phyloP scores from a whole-genome alignment of 2,888 invertebrate genomes.

The Trichacis sp. region DNA sequence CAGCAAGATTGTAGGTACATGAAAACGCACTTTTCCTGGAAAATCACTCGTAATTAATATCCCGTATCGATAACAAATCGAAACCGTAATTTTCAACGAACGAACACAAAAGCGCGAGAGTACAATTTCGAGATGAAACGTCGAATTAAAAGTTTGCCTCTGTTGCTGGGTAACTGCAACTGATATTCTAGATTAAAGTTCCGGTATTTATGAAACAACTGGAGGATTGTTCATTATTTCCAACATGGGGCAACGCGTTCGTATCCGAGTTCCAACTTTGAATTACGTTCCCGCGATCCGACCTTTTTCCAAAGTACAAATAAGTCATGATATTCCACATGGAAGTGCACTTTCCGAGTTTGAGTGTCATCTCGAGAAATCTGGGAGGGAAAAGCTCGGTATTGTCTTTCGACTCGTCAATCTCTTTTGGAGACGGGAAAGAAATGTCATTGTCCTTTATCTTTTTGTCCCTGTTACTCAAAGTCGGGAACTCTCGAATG shows the following conservation, averaged over 20 bases:
- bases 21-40: too few species aligned
- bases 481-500: neutral
- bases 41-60: too few species aligned
- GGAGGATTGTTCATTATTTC: neutral
- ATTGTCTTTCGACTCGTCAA: constrained; percentile 19
- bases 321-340: constrained; percentile 44
- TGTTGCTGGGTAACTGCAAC: constrained; percentile 27
- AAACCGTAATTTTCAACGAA: constrained; percentile 27
- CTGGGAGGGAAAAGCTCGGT: constrained; percentile 17
- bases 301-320: constrained; percentile 19
- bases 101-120: constrained; percentile 27
- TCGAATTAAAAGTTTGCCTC: constrained; percentile 26
- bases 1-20: too few species aligned
- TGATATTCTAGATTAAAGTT: neutral
- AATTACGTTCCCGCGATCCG: neutral
- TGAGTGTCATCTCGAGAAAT: constrained; percentile 27
- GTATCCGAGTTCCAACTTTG: neutral
- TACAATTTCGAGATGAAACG: constrained; percentile 32
- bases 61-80: constrained; percentile 20
- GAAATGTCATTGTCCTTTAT: constrained; percentile 46
- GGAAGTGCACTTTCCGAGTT: constrained; percentile 54
- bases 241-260: neutral
- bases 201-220: neutral
- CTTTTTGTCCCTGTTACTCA: constrained; percentile 39
- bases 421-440: constrained; percentile 28